A percentile compares a stretch with the other conserved stretches of the same genome.
phyloP scores from a whole-genome alignment of 2,797 vertebrate species.

The Sparidentex hasta region DNA sequence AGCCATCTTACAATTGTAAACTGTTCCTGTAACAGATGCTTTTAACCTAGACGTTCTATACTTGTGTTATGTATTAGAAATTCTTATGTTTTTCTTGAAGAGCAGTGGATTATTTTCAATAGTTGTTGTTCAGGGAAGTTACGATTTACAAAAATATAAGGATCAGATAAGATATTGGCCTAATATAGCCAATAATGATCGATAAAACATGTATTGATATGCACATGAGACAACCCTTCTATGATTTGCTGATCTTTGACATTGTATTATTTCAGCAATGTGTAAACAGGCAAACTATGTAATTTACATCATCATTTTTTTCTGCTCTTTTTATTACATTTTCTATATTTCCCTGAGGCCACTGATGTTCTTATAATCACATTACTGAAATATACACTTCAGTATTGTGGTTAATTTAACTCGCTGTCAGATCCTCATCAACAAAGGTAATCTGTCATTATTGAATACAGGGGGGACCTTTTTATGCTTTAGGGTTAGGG shows the following conservation, averaged over 20 bases:
- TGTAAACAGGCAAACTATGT: neutral
- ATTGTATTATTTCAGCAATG: neutral
- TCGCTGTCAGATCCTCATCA: slow-evolving; percentile 14
- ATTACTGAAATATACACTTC: neutral
- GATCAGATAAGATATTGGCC: neutral
- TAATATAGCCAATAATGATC: neutral
- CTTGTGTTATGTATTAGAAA: neutral
- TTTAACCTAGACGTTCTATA: neutral
- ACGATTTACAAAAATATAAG: neutral
- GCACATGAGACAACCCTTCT: neutral
- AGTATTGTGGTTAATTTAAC: neutral
- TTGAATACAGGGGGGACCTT: neutral
- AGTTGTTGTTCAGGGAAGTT: neutral
- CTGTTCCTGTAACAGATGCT: neutral
- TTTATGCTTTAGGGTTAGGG: no score
- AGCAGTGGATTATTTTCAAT: neutral
- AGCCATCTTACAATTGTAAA: neutral
- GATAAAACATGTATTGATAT: neutral
- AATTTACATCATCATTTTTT: neutral
- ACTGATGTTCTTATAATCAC: neutral
- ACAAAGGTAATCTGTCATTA: neutral
- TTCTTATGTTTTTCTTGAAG: neutral
- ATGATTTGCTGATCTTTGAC: neutral
- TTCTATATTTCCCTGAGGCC: neutral
- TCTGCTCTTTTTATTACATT: neutral